Evolutionary conservation across 2,113 vertebrate genomes (phyloP).

Genomic region (Phylloscopus trochilus): DNA sequence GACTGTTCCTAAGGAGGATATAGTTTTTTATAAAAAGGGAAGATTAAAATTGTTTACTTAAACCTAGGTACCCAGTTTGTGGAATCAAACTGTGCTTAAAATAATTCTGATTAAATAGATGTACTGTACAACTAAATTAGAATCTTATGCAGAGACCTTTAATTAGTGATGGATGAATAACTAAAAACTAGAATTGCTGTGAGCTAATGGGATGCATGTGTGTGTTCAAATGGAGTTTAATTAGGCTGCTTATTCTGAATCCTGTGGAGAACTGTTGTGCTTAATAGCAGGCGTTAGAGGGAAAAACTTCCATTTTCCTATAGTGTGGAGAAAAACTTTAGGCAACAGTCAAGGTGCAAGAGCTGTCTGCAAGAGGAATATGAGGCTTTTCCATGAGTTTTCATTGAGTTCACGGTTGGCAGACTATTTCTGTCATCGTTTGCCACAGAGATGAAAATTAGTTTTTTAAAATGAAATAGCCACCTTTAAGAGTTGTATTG

Average conservation of each 20-base stretch:
- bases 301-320: neutral
- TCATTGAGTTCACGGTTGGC: neutral
- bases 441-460: neutral
- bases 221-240: neutral
- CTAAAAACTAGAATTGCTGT: neutral
- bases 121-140: neutral
- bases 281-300: neutral
- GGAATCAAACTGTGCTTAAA: slow-evolving; percentile 3
- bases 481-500: neutral
- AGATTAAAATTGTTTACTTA: neutral
- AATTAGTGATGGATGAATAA: slow-evolving; percentile 15
- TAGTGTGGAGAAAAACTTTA: neutral
- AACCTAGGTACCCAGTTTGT: neutral
- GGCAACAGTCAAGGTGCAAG: neutral
- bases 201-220: neutral
- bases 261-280: neutral
- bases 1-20: neutral
- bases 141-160: neutral
- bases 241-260: slow-evolving; percentile 1
- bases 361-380: neutral
- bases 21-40: neutral
- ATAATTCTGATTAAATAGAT: neutral
- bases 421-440: neutral
- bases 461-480: neutral
- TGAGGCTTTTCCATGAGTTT: neutral